Evolutionary conservation across 2,797 vertebrate species (phyloP).

Genomic region (Phyllotis vaccarum): DNA sequence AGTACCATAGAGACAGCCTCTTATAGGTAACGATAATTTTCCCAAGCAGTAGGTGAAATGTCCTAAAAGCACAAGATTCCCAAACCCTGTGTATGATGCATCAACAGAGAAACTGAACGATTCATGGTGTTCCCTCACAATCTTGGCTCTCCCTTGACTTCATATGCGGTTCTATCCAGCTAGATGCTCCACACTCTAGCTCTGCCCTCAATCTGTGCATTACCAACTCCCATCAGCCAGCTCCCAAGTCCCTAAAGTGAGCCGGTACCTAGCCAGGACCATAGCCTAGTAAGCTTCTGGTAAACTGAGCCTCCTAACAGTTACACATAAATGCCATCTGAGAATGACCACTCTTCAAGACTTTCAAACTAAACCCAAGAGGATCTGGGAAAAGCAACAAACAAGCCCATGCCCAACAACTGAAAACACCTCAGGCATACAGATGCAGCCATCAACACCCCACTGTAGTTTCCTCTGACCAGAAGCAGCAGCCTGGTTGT

Average conservation of each 20-base stretch:
- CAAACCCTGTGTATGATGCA: background rate
- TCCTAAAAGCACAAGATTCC: background rate
- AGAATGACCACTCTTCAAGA: background rate
- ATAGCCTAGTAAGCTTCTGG: background rate
- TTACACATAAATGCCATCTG: background rate
- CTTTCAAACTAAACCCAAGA: conserved; percentile 42
- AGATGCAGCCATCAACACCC: background rate
- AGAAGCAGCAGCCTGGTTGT: background rate
- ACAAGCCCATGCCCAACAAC: background rate
- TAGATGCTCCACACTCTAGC: background rate
- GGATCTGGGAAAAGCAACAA: background rate
- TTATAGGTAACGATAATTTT: background rate
- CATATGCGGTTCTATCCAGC: background rate
- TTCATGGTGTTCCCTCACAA: background rate
- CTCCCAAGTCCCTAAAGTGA: background rate
- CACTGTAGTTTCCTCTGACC: background rate
- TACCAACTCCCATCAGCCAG: background rate
- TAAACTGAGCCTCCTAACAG: background rate
- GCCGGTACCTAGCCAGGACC: conserved; percentile 17
- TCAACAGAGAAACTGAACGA: background rate
- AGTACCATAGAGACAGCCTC: background rate
- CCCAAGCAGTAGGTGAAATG: background rate
- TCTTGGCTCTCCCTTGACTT: background rate
- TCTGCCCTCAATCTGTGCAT: background rate
- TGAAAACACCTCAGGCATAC: background rate